phyloP scores from a whole-genome alignment of 2,888 invertebrate species.

The Mechanitis messenoides region DNA sequence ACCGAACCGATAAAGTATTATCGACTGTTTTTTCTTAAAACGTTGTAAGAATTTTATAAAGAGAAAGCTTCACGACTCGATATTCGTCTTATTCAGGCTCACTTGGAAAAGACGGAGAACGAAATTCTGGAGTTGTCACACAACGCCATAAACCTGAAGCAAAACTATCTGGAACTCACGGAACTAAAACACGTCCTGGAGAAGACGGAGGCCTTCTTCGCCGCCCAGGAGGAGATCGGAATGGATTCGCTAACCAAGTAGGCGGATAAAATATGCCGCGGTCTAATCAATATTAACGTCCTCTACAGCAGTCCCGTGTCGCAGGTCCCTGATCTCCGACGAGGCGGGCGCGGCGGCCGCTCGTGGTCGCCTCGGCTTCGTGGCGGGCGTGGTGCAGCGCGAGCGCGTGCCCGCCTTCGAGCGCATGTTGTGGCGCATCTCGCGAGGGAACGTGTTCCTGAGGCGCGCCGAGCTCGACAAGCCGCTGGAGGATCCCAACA shows the following conservation, averaged over 20 bases:
- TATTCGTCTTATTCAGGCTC: constrained; percentile 76
- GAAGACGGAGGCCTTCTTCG: constrained; percentile 94
- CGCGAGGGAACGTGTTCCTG: constrained; percentile 93
- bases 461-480: constrained; percentile 90
- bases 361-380: constrained; percentile 82
- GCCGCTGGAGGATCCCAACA: constrained; percentile 88
- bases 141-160: constrained; percentile 93
- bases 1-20: no score
- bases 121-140: constrained; percentile 95
- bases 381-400: constrained; percentile 93
- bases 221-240: constrained; percentile 86
- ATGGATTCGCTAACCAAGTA: constrained; percentile 79
- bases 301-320: background rate
- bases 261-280: constrained; percentile 24
- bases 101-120: constrained; percentile 96
- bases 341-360: constrained; percentile 55
- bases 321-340: constrained; percentile 67
- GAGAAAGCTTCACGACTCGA: constrained; percentile 3
- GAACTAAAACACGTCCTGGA: constrained; percentile 94
- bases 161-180: constrained; percentile 92
- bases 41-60: background rate
- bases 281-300: no score
- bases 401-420: constrained; percentile 94
- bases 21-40: no score
- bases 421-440: constrained; percentile 94